Evolutionary conservation across 2,888 invertebrate species (phyloP), one percentile per base, ranked within the genome.

Genomic region (Oithona nana): DNA sequence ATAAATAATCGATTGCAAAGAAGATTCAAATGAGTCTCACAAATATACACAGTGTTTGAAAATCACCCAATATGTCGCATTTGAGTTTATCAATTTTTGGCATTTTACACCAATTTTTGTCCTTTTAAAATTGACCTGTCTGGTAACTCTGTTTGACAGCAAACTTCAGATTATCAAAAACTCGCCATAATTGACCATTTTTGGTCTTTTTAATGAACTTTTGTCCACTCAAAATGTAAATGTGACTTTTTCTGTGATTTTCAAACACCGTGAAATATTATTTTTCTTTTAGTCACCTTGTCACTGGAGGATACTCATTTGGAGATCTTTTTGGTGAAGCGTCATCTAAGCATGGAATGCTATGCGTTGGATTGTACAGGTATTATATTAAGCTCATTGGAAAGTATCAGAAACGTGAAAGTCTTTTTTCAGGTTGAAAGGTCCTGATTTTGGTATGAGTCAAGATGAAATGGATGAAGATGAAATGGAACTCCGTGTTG

Each of bases 311-410:
- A 1, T 57, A 39, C 31, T n/a, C 30, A 11, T 57, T 57, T 57
- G 57, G 57, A 31, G 57, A 30, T 20, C 31, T 57, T n/a, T 57
- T 57, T 57, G 56, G 20, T 8, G 57, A 57, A 20, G 57, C 57
- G n/a, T 8, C 57, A 11, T 31, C 30, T 11, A 57, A 57, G 39
- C n/a, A 20, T 6, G 39, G 39, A 20, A 57, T 39, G 30, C 48
- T 57, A 29, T 57, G 57, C 22, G 28, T 57, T 16, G 57, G 57
- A 11, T n/a, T 57, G 11, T 57, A 57, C 29, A 56, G 56, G 56
- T 56, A 56, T 3, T 1, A 28, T 1, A 56, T 28, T 2, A 28
- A 28, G n/a, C n/a, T n/a, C n/a, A n/a, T n/a, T n/a, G n/a, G n/a
- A n/a, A n/a, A n/a, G n/a, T n/a, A n/a, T n/a, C n/a, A n/a, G n/a